Evolutionary conservation across 2,113 vertebrate genomes (phyloP), one percentile per base, ranked within the genome.

Genomic region (Sorex araneus): DNA sequence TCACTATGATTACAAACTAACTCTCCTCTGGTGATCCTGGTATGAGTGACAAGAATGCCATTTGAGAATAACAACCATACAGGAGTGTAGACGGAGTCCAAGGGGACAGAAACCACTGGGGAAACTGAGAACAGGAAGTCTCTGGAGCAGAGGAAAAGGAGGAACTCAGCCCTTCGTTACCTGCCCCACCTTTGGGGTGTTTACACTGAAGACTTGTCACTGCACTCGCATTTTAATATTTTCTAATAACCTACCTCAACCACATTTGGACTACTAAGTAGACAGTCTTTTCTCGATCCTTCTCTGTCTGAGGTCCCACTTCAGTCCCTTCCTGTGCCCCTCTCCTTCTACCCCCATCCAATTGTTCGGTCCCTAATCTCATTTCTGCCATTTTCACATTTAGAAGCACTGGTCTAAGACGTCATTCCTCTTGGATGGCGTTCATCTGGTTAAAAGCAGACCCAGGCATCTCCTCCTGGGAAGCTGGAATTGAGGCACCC

Each of bases 401-500:
- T 19, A 60, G 18, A 19, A 19, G 21, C 47, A 7, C 57, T 60
- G 21, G 57, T 82, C 13, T 16, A 79, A 76, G 43, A 73, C 27
- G 84, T 21, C 19, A 70, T 73, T 95, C 8, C 19, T 54, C 40
- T 92, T 64, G 32, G 54, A 60, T 78, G n/a, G 60, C 76, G 66
- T 47, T 84, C 34, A 84, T 27, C 32, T 85, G 70, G 47, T 57
- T 23, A 30, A 13, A 15, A 8, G 12, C 34, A 71, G 19, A 25
- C 40, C n/a, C 75, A 64, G 50, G 2, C 40, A 76, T 32, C 54
- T 94, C 40, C 32, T 23, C 64, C 23, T 34, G 32, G 23, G 73
- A 30, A 57, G 69, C 1, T 30, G 60, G n/a, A 75, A 85, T 25
- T 13, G 25, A 71, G 83, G 54, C 3, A 47, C 40, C 73, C 23